Percentiles rank a stretch among this genome's conserved stretches.
Conservation (phyloP, 2,888 invertebrate genomes). For the Actias luna region DNA sequence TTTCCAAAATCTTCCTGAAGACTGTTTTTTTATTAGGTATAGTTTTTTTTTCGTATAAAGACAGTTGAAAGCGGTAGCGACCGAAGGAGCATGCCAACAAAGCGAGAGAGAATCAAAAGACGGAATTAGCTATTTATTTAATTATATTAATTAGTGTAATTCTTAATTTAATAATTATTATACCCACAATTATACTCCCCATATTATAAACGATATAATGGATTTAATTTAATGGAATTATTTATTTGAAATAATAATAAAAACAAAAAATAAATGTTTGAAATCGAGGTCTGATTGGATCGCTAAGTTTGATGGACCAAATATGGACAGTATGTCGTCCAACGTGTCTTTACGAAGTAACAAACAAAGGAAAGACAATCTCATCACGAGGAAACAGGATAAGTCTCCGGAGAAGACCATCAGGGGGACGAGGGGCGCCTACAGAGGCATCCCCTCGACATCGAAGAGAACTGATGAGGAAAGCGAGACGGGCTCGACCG, state of each 20-base stretch:
- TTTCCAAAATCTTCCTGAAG: slow-evolving; percentile 79
- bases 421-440: slow-evolving; percentile 71
- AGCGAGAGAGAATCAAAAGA: slow-evolving; percentile 79
- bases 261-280: slow-evolving; percentile 31
- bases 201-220: slow-evolving; percentile 29
- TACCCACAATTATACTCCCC: slow-evolving; percentile 18
- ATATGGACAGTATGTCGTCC: slow-evolving; percentile 77
- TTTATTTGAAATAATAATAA: slow-evolving; percentile 40
- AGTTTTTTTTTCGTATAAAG: slow-evolving; percentile 55
- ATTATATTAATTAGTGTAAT: slow-evolving; percentile 59
- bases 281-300: slow-evolving; percentile 10
- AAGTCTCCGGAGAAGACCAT: slow-evolving; percentile 79
- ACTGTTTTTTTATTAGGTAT: slow-evolving; percentile 66
- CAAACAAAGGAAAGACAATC: slow-evolving; percentile 76
- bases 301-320: slow-evolving; percentile 50
- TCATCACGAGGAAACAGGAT: slow-evolving; percentile 77
- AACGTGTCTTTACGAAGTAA: slow-evolving; percentile 66
- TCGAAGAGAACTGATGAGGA: slow-evolving; percentile 71
- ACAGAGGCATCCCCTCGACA: slow-evolving; percentile 68
- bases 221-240: slow-evolving; percentile 45
- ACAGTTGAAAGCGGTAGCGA: slow-evolving; percentile 42
- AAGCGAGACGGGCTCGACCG: slow-evolving; percentile 61
- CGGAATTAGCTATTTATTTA: slow-evolving; percentile 76
- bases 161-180: slow-evolving; percentile 40
- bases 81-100: slow-evolving; percentile 65